These are phyloP conservation scores for Leptothorax acervorum DNA, from an alignment of 2,888 invertebrate species.

Conservation along the genomic window DNA sequence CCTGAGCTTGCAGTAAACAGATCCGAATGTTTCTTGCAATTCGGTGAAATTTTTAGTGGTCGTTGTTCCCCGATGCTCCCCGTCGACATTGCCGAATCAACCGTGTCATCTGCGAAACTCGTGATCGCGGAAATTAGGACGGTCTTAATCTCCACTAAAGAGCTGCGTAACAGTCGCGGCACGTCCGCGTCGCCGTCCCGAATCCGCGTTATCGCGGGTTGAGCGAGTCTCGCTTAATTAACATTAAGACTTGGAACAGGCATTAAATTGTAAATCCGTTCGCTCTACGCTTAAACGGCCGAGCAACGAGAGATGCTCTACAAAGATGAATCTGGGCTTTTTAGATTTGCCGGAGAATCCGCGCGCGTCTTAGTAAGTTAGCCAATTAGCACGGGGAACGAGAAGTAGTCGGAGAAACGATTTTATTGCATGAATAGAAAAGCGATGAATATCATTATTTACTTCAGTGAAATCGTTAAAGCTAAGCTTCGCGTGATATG, in stretches of 20 bases:
- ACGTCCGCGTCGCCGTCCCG: constrained; percentile 31
- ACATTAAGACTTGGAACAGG: constrained; percentile 47
- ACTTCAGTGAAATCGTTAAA: constrained; percentile 2
- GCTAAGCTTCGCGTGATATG: neutral
- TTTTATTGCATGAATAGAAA: neutral
- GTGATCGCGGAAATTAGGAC: constrained; percentile 38
- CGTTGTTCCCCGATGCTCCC: too few species aligned
- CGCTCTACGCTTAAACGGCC: constrained; percentile 44
- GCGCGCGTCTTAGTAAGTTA: constrained; percentile 22
- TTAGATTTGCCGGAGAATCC: constrained; percentile 33
- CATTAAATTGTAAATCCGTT: constrained; percentile 41
- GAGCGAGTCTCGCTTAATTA: constrained; percentile 45
- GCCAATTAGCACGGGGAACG: constrained; percentile 26
- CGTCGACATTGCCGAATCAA: neutral
- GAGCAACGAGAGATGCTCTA: constrained; percentile 63
- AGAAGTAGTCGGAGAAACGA: neutral
- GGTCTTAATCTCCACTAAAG: neutral
- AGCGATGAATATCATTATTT: constrained; percentile 31
- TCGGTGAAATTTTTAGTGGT: neutral
- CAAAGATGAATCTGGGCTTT: constrained; percentile 64
- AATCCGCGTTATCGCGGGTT: constrained; percentile 41
- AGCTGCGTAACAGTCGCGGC: constrained; percentile 5
- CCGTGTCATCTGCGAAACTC: constrained; percentile 14
- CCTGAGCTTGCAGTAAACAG: constrained; percentile 57
- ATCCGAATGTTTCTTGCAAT: constrained; percentile 34